phyloP scores from a whole-genome alignment of 2,797 vertebrate species.

The Onychomys torridus region DNA sequence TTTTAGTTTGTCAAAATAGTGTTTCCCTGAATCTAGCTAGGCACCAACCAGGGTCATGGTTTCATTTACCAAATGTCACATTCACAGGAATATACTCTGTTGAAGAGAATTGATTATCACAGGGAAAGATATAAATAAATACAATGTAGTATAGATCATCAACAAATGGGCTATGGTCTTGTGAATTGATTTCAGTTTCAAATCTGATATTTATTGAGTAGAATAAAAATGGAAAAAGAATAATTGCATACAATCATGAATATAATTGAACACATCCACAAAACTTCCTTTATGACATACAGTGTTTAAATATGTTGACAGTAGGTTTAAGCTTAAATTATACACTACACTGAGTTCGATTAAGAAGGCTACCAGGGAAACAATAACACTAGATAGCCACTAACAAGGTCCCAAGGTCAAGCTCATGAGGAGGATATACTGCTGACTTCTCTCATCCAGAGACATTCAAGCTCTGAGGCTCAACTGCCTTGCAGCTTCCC shows the following conservation, averaged over 20 bases:
- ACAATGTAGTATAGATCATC: not conserved
- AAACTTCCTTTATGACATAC: not conserved
- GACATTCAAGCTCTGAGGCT: no score
- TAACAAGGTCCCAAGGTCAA: fast-evolving
- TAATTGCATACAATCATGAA: not conserved
- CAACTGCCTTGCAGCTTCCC: not conserved
- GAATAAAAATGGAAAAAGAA: not conserved
- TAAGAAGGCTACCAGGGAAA: not conserved
- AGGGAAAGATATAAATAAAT: not conserved
- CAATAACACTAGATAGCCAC: fast-evolving
- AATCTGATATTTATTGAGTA: not conserved
- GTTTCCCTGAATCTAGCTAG: not conserved
- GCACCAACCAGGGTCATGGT: not conserved
- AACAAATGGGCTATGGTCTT: not conserved
- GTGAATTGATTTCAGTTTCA: not conserved
- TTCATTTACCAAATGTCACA: not conserved
- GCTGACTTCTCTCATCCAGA: not conserved
- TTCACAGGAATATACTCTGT: not conserved
- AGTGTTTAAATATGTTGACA: not conserved
- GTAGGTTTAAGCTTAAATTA: not conserved
- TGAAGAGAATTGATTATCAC: not conserved
- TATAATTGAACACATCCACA: not conserved
- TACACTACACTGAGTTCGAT: not conserved
- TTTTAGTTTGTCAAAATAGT: not conserved
- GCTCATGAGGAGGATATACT: not conserved